phyloP scores from a whole-genome alignment of 2,113 vertebrate genomes.

The Myxocyprinus asiaticus region DNA sequence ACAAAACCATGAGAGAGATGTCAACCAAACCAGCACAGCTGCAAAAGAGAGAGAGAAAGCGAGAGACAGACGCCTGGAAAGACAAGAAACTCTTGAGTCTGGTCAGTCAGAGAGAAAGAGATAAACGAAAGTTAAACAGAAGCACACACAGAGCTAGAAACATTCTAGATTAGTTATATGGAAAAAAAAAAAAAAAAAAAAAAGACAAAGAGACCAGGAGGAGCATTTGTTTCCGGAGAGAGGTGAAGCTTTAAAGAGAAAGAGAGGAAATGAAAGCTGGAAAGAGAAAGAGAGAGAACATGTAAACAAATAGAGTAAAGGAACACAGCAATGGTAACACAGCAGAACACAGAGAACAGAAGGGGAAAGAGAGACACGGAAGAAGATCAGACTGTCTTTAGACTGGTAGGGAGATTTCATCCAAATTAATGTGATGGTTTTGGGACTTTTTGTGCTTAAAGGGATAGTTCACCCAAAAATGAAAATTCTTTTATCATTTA shows the following conservation, averaged over 20 bases:
- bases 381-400: constrained; percentile 45
- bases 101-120: constrained; percentile 73
- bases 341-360: constrained; percentile 33
- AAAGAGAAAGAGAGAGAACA: constrained; percentile 52
- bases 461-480: background rate
- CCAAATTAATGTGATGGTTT: background rate
- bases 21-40: constrained; percentile 65
- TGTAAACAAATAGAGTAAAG: constrained; percentile 50
- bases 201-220: constrained; percentile 65
- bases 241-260: constrained; percentile 37
- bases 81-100: constrained; percentile 77
- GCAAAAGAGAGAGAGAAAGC: constrained; percentile 61
- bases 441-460: background rate
- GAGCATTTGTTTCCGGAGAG: constrained; percentile 43
- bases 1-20: constrained; percentile 67
- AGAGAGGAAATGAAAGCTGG: constrained; percentile 61
- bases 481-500: background rate
- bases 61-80: constrained; percentile 75
- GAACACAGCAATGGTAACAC: constrained; percentile 36
- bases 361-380: constrained; percentile 17
- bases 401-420: constrained; percentile 43
- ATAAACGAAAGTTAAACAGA: constrained; percentile 61
- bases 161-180: constrained; percentile 64
- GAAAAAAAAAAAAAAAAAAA: constrained; percentile 65
- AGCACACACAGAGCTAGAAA: constrained; percentile 65